Percentiles rank a stretch among this genome's conserved stretches.
Evolutionary conservation across 2,888 invertebrate species (phyloP).

Genomic region (Ectemnius cavifrons): DNA sequence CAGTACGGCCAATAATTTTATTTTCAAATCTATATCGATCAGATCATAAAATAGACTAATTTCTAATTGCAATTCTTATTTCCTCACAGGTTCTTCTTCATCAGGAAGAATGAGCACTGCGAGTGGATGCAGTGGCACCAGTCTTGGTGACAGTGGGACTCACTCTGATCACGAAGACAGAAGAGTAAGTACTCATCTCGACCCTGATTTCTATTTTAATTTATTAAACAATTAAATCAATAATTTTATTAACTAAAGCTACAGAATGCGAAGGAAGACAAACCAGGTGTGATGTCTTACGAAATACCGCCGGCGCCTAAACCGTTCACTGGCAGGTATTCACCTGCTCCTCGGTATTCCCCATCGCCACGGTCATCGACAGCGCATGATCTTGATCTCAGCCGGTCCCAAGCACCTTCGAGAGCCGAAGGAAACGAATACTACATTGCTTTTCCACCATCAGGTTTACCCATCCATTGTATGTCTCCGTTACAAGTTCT

Average conservation of each 20-base stretch:
- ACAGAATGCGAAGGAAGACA: conserved; percentile 68
- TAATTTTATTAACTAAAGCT: conserved; percentile 41
- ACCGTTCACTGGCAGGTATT: conserved; percentile 76
- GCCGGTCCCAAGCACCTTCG: conserved; percentile 70
- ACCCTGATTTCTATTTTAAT: not conserved
- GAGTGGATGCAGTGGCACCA: conserved; percentile 85
- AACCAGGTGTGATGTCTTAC: conserved; percentile 77
- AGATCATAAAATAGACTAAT: not conserved
- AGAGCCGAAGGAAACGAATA: conserved; percentile 73
- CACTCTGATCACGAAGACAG: conserved; percentile 91
- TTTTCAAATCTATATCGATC: not conserved
- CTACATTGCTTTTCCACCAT: conserved; percentile 80
- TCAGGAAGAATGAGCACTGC: conserved; percentile 91
- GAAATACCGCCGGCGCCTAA: conserved; percentile 80
- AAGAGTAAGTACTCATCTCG: conserved; percentile 71
- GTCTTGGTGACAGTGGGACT: conserved; percentile 90
- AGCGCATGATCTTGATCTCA: conserved; percentile 59
- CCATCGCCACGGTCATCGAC: conserved; percentile 63
- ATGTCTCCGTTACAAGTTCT: conserved; percentile 18
- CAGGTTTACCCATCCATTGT: conserved; percentile 79
- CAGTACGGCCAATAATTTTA: conserved; percentile 75
- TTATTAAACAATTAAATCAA: not conserved
- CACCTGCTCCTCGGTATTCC: conserved; percentile 55
- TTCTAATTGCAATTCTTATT: not conserved
- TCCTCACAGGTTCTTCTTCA: conserved; percentile 83